A percentile compares a stretch with the other conserved stretches of the same genome.
phyloP scores from a whole-genome alignment of 2,113 vertebrate genomes.

The Synchiropus splendidus region DNA sequence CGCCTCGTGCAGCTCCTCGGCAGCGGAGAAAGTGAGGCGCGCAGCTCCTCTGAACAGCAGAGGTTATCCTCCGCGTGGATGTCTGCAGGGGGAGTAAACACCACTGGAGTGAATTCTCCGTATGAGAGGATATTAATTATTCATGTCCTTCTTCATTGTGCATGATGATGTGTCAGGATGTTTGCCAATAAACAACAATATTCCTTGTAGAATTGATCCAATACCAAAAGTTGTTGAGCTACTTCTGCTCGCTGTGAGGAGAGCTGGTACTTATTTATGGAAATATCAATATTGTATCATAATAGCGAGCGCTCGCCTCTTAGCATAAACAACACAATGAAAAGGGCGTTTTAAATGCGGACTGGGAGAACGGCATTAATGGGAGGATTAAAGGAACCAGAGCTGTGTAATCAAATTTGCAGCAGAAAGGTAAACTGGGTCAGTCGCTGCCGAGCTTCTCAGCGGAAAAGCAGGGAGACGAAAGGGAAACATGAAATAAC shows the following conservation, averaged over 20 bases:
- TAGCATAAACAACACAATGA: constrained; percentile 43
- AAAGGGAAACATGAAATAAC: constrained; percentile 21
- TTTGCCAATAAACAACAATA: constrained; percentile 73
- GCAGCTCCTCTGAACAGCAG: constrained; percentile 56
- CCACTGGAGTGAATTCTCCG: constrained; percentile 63
- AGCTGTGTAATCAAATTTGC: constrained; percentile 35
- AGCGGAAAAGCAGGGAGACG: constrained; percentile 23
- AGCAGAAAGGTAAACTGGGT: constrained; percentile 35
- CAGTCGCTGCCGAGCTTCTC: constrained; percentile 17
- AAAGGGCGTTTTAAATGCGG: constrained; percentile 30
- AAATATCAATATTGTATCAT: constrained; percentile 64
- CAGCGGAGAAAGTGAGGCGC: constrained; percentile 45
- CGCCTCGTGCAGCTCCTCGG: constrained; percentile 54
- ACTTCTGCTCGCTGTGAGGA: constrained; percentile 37
- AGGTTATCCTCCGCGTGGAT: constrained; percentile 65
- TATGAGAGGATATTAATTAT: constrained; percentile 67
- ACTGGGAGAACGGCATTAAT: constrained; percentile 21
- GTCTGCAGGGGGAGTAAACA: constrained; percentile 72
- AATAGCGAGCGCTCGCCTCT: constrained; percentile 30
- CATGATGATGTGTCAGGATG: constrained; percentile 70
- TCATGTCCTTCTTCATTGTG: constrained; percentile 62
- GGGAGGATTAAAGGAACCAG: constrained; percentile 25
- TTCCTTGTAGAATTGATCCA: constrained; percentile 63
- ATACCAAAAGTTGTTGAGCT: constrained; percentile 60
- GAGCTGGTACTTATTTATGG: constrained; percentile 53